phyloP scores from a whole-genome alignment of 2,113 vertebrate species.

The Scomber japonicus region DNA sequence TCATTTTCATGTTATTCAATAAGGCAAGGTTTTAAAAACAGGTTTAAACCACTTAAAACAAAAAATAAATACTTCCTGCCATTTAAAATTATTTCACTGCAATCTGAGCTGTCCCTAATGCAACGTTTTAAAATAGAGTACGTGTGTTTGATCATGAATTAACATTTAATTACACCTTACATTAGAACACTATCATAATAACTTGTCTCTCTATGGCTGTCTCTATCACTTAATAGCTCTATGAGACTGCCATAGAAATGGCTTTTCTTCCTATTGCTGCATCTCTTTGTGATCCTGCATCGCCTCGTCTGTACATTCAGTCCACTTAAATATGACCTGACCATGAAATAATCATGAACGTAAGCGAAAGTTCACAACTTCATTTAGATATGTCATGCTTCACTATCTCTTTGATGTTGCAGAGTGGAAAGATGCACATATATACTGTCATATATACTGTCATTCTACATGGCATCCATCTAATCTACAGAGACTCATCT shows the following conservation, averaged over 20 bases:
- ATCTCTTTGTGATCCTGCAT: constrained; percentile 9
- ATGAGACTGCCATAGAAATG: constrained; percentile 10
- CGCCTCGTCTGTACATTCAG: constrained; percentile 6
- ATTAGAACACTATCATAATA: constrained; percentile 44
- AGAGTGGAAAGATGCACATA: constrained; percentile 1
- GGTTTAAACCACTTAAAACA: too few relatives aligned
- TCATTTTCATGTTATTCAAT: background rate
- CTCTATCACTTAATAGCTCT: constrained; percentile 40
- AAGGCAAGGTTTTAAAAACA: too few relatives aligned
- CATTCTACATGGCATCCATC: constrained; percentile 22
- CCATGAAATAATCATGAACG: constrained; percentile 30
- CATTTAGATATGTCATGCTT: constrained; percentile 3
- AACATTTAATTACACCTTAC: constrained; percentile 66
- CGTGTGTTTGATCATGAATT: constrained; percentile 41
- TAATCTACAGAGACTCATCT: constrained; percentile 4
- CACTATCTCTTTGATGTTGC: background rate
- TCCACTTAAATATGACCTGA: constrained; percentile 43
- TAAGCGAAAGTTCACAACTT: background rate
- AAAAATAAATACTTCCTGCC: background rate
- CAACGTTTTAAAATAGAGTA: constrained; percentile 22
- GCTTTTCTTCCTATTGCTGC: constrained; percentile 28
- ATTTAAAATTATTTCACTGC: constrained; percentile 26
- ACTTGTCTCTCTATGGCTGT: constrained; percentile 17
- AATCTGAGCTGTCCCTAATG: constrained; percentile 9
- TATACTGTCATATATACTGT: background rate